Evolutionary conservation across 2,888 invertebrate genomes (phyloP).

Genomic region (Hirtodrosophila trivittata): DNA sequence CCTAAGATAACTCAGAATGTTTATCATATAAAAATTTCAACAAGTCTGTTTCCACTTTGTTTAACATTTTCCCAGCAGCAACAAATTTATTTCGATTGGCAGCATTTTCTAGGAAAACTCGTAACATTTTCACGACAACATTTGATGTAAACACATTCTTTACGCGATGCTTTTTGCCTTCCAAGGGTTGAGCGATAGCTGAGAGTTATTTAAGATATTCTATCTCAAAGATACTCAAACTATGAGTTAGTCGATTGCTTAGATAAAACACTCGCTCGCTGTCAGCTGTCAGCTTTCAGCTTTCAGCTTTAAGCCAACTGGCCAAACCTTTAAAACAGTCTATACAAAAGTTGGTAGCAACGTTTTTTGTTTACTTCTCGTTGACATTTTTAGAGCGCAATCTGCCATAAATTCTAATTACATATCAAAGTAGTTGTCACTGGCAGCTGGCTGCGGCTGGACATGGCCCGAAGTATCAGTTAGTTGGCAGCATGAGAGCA

Average conservation of each 20-base stretch:
- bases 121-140: too few species aligned
- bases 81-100: too few species aligned
- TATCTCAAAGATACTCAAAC: too few species aligned
- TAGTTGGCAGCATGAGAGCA: constrained; percentile 1
- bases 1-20: not conserved
- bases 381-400: constrained; percentile 27
- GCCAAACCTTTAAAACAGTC: not conserved
- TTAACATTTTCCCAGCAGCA: not conserved
- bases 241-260: too few species aligned
- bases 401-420: constrained; percentile 51
- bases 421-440: constrained; percentile 37
- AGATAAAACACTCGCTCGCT: too few species aligned
- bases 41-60: not conserved
- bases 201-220: too few species aligned
- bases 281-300: constrained; percentile 12
- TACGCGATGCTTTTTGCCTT: too few species aligned
- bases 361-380: constrained; percentile 2
- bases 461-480: constrained; percentile 3
- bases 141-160: too few species aligned
- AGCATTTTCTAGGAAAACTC: too few species aligned
- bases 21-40: not conserved
- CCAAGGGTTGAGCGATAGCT: too few species aligned
- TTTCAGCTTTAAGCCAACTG: constrained; percentile 6
- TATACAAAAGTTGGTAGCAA: constrained; percentile 10
- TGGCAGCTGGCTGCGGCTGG: constrained; percentile 2